These are phyloP conservation scores for Hyla sarda DNA, from an alignment of 2,113 vertebrate species.

Conservation along the genomic window DNA sequence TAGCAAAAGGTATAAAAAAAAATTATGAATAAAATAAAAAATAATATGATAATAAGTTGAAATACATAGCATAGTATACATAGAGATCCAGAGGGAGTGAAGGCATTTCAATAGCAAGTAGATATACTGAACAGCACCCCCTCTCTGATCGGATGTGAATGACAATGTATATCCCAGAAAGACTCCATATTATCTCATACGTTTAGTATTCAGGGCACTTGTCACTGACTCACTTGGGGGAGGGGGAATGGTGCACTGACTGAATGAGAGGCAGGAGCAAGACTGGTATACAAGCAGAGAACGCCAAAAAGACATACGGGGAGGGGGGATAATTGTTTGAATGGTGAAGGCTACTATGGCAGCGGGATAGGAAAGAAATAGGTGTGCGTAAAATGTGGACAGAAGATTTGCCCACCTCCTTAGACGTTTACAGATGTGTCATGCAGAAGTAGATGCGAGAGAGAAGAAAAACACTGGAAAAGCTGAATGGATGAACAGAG, in stretches of 20 bases:
- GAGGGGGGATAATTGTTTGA: background rate
- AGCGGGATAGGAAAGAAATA: background rate
- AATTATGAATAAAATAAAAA: background rate
- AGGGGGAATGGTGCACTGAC: constrained; percentile 52
- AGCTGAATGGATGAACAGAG: background rate
- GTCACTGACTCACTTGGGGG: constrained; percentile 58
- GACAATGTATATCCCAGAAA: background rate
- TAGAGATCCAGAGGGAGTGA: background rate
- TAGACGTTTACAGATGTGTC: constrained; percentile 2
- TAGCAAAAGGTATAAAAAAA: background rate
- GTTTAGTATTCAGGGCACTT: constrained; percentile 58
- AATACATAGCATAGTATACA: background rate
- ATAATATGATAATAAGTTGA: background rate
- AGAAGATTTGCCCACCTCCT: background rate
- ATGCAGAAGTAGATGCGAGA: background rate
- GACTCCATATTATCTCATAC: constrained; percentile 2
- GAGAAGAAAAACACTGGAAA: background rate
- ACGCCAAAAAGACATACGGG: background rate
- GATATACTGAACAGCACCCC: background rate
- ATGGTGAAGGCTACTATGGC: background rate
- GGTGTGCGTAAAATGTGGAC: background rate
- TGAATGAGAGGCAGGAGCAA: constrained; percentile 48
- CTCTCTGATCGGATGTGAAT: background rate
- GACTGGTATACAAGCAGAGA: background rate
- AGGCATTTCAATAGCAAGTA: background rate